Conservation (phyloP, 2,113 vertebrate species). For the Saimiri boliviensis region DNA sequence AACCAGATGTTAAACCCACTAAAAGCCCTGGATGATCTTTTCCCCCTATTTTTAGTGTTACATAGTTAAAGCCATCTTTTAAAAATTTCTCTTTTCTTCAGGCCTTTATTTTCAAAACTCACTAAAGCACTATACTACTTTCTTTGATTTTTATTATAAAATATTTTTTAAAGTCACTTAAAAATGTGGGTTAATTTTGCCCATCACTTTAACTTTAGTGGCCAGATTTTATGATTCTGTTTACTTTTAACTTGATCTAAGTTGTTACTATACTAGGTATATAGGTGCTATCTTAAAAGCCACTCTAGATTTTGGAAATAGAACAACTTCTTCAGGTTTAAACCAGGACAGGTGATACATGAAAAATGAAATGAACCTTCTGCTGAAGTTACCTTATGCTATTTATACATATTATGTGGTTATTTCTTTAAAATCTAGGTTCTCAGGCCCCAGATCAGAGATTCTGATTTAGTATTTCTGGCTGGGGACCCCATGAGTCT, state of each 20-base stretch:
- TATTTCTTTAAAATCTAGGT: background rate
- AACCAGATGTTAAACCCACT: slow-evolving; percentile 50
- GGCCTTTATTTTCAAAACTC: background rate
- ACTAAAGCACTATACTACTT: background rate
- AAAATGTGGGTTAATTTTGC: background rate
- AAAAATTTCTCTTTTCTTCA: background rate
- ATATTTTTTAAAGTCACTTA: background rate
- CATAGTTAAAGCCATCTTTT: background rate
- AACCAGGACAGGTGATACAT: background rate
- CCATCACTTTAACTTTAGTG: background rate
- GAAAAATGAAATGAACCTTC: background rate
- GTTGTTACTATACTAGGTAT: background rate
- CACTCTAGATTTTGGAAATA: background rate
- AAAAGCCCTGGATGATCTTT: background rate
- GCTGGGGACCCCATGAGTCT: background rate
- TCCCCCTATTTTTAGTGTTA: background rate
- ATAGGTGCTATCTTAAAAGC: background rate
- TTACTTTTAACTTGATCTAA: background rate
- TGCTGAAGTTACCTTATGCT: background rate
- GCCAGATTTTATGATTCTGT: background rate
- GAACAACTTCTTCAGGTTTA: background rate
- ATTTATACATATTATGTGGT: background rate
- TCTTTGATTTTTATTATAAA: background rate
- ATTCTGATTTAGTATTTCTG: background rate
- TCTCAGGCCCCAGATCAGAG: background rate